phyloP scores from a whole-genome alignment of 2,113 vertebrate genomes.

The Pelmatolapia mariae region DNA sequence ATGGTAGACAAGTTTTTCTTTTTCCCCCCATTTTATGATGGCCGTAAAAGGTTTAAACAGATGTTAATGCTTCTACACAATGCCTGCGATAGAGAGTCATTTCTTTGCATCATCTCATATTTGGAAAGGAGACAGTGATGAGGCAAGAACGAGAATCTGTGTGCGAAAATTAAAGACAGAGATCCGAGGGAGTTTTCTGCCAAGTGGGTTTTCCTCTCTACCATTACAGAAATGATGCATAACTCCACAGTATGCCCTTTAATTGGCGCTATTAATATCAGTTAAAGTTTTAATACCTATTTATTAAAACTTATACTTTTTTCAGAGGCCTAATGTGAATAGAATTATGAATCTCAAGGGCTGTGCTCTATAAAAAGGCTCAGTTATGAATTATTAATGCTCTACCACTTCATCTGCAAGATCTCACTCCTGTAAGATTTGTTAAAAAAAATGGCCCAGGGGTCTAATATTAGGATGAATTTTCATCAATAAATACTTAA shows the following conservation, averaged over 20 bases:
- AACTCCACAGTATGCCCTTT: slow-evolving; percentile 52
- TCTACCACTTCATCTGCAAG: slow-evolving; percentile 66
- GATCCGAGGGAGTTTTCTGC: slow-evolving; percentile 15
- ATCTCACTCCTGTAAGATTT: slow-evolving; percentile 62
- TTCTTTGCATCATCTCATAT: background rate
- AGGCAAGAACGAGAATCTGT: background rate
- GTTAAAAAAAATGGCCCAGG: slow-evolving; percentile 65
- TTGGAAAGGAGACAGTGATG: slow-evolving; percentile 22
- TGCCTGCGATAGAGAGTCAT: background rate
- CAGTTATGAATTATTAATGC: slow-evolving; percentile 71
- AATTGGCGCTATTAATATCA: slow-evolving; percentile 76
- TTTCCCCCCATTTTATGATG: background rate
- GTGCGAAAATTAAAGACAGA: background rate
- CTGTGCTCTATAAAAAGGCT: slow-evolving; percentile 74
- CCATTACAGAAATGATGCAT: slow-evolving; percentile 64
- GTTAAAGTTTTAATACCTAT: slow-evolving; percentile 78
- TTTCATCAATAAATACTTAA: slow-evolving; percentile 53
- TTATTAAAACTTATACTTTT: slow-evolving; percentile 72
- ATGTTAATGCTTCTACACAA: slow-evolving; percentile 35
- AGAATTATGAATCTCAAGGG: slow-evolving; percentile 71
- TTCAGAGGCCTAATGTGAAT: slow-evolving; percentile 58
- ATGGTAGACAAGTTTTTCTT: slow-evolving; percentile 11
- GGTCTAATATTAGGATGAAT: slow-evolving; percentile 64
- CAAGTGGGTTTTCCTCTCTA: slow-evolving; percentile 38
- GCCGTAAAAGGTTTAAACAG: slow-evolving; percentile 30